These are phyloP conservation scores for Troilus luridus DNA, from an alignment of 2,888 invertebrate genomes.

Conservation along the genomic window DNA sequence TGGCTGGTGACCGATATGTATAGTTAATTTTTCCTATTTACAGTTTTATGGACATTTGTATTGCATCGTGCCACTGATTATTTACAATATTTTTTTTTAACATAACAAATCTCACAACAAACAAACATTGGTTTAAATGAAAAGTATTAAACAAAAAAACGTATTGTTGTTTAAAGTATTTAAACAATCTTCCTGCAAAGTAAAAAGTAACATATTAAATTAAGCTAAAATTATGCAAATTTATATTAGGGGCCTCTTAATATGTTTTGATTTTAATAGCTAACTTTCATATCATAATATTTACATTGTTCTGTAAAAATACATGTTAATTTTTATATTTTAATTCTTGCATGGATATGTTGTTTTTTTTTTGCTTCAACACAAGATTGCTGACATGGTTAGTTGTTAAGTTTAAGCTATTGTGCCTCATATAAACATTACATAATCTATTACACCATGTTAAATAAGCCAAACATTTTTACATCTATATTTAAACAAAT, in stretches of 20 bases:
- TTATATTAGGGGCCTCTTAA: conserved; percentile 9
- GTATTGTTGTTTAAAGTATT: no score
- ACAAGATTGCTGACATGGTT: neutral
- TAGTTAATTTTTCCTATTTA: conserved; percentile 46
- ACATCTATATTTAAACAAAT: neutral
- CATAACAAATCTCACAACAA: conserved; percentile 43
- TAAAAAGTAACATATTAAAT: neutral
- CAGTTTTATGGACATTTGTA: conserved; percentile 56
- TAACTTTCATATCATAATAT: neutral
- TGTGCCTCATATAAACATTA: neutral
- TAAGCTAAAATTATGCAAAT: neutral
- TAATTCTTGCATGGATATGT: neutral
- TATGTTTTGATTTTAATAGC: neutral
- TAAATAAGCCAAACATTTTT: neutral
- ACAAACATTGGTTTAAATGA: conserved; percentile 3
- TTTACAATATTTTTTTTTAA: conserved; percentile 42
- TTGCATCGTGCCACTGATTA: conserved; percentile 57
- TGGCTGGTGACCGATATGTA: conserved; percentile 58
- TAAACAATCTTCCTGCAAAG: neutral
- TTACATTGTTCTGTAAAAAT: neutral
- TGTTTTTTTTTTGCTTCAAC: neutral
- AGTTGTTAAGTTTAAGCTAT: neutral
- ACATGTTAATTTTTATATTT: neutral
- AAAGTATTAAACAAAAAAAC: neutral
- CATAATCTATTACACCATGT: neutral